Conservation (phyloP, 1,140 invertebrate genomes). For the Cotesia chilonis region DNA sequence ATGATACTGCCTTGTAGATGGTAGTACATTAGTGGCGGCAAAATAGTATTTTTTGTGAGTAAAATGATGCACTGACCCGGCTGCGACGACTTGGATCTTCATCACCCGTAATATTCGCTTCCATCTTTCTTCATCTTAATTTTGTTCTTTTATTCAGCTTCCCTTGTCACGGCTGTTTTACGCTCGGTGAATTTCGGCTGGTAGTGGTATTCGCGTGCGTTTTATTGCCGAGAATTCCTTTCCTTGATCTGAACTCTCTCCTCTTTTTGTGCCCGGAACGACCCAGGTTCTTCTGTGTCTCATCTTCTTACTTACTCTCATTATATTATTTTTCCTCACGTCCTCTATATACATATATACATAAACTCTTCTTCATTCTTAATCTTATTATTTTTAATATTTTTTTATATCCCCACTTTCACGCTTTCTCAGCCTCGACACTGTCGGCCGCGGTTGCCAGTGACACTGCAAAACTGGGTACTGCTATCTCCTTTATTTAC, state of each 20-base stretch:
- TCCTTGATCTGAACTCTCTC: neutral
- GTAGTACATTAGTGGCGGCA: too few species aligned
- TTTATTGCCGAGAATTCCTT: slow-evolving; percentile 8
- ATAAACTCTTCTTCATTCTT: too few species aligned
- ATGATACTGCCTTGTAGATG: too few species aligned
- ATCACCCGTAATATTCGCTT: neutral
- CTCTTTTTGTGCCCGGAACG: slow-evolving; percentile 6
- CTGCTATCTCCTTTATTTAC: too few species aligned
- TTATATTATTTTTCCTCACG: neutral
- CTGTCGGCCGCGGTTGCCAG: too few species aligned
- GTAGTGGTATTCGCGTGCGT: neutral
- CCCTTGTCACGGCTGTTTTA: slow-evolving; percentile 23
- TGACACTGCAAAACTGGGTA: too few species aligned
- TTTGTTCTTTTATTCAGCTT: neutral
- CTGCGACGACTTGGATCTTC: neutral
- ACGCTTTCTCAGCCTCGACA: too few species aligned
- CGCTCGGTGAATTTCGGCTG: slow-evolving; percentile 14
- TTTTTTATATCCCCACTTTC: too few species aligned
- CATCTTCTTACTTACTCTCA: neutral
- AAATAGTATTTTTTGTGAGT: too few species aligned
- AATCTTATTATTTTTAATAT: too few species aligned
- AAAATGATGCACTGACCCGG: too few species aligned
- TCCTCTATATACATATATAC: slow-evolving; percentile 10
- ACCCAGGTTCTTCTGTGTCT: neutral
- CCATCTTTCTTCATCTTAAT: slow-evolving; percentile 1